phyloP scores from a whole-genome alignment of 2,113 vertebrate species.

The Xyliphius kryptos region DNA sequence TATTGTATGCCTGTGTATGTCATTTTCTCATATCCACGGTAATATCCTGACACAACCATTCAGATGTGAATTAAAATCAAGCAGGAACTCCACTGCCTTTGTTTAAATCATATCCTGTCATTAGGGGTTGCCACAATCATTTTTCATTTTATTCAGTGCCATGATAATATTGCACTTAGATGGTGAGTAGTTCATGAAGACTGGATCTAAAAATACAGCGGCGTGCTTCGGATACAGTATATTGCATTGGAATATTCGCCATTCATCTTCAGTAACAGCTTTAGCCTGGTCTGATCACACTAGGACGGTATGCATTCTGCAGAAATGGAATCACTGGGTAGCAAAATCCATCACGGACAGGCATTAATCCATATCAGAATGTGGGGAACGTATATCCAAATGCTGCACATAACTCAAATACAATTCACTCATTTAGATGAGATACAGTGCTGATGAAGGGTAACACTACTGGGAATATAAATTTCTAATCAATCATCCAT shows the following conservation, averaged over 20 bases:
- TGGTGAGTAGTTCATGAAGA: background rate
- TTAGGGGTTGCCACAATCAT: background rate
- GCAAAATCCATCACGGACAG: too few species aligned
- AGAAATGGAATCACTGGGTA: too few species aligned
- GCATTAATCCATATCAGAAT: too few species aligned
- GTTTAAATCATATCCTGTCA: background rate
- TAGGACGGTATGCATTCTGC: too few species aligned
- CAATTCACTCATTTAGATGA: too few species aligned
- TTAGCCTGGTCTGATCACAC: background rate
- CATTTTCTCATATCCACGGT: background rate
- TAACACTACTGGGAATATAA: too few species aligned
- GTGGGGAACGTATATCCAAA: too few species aligned
- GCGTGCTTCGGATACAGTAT: background rate
- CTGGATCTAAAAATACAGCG: background rate
- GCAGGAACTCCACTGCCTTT: background rate
- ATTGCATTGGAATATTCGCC: background rate
- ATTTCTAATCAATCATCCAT: too few species aligned
- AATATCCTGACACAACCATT: background rate
- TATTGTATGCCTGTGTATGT: background rate
- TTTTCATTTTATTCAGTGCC: background rate
- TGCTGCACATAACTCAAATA: too few species aligned
- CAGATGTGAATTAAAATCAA: background rate
- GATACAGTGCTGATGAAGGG: too few species aligned
- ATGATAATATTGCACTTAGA: background rate
- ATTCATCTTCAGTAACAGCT: background rate